Evolutionary conservation across 2,797 vertebrate genomes (phyloP), one percentile per base, ranked within the genome.

Genomic region (Amniataba percoides): DNA sequence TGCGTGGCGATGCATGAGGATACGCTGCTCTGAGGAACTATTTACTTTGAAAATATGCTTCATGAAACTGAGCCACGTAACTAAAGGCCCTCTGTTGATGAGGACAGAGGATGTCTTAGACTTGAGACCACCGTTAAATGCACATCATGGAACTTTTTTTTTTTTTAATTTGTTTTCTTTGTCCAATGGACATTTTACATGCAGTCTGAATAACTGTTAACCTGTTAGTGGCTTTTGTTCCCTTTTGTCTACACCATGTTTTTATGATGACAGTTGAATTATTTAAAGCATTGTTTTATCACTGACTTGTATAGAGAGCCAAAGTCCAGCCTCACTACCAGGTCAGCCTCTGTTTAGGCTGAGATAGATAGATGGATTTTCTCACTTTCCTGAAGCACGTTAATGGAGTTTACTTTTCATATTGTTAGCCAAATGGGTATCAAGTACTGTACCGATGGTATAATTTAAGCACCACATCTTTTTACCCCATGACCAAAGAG

Each of bases 251-350:
- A 1, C 5, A 46, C 18, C 55, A 0, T 67, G 5, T 73, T 75
- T 87, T 84, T 73, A 78, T 76, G 14, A 60, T 7, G 4, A 15
- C 2, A 0, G 52, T 74, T 49, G 2, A 64, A 43, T 64, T 87
- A 78, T 86, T 77, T 77, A 79, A 84, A 85, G 19, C 25, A 69
- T 61, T 70, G 57, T 84, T 79, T 86, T 72, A 83, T 84, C 7
- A n/a, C 52, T 31, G 19, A 72, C 8, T 15, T 53, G 18, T 36
- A 36, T 8, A 23, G 10, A 53, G 19, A 77, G 63, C 12, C 31
- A 61, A 45, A n/a, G 52, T 65, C 25, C 39, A 66, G 18, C 23
- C 16, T 14, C 7, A 10, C 19, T 56, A 21, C 0, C 45, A 58
- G 14, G 58, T 60, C 10, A 64, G 36, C 40, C 39, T 64, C 13